Base-by-base conservation (phyloP, 2,888 invertebrate species). In the Omphaloscelis lunosa region DNA sequence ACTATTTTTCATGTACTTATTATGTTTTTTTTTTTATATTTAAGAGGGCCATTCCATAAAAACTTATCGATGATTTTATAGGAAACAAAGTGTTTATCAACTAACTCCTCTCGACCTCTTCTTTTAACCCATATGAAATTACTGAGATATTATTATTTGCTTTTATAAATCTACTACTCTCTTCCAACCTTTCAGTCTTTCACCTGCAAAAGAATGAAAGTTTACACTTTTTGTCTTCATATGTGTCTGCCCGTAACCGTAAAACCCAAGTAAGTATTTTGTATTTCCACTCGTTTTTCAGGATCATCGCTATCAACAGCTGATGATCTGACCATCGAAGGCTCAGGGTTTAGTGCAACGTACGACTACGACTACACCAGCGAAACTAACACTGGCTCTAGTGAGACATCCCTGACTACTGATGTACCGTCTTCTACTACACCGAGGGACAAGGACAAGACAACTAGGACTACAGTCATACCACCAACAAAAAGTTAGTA, bases 351-450 rank as follows among this genome's bases (percentile, higher is more conserved):
- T 34, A 45, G 58, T 41, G 39, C 75, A 12, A 69, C 70, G 3
- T n/a, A n/a, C n/a, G 71, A 68, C 17, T 65, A 59, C 2, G 85
- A 84, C 51, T 80, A 75, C 23, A 75, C 75, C 12, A 80, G 56
- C 0, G 75, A 59, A 3, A 29, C 65, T 1, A 59, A 80, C 0
- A 82, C 73, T 11, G 80, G 75, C 20, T 70, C 74, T 12, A 68
- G 81, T 15, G 59, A 84, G 15, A 74, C 71, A 29, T 58, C 80
- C 1, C n/a, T 68, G 7, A 63, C 39, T 9, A 70, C 77, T 63
- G 62, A 58, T 51, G 20, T 27, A n/a, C 6, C 56, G 20, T 56
- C 63, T 27, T 58, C 82, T 15, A 15, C 48, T 66, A 20, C 15
- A 65, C 5, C 12, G 4, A 56, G 75, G 15, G 11, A 17, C 12